Conservation (phyloP, 2,113 vertebrate species). For the Ptyas mucosa region DNA sequence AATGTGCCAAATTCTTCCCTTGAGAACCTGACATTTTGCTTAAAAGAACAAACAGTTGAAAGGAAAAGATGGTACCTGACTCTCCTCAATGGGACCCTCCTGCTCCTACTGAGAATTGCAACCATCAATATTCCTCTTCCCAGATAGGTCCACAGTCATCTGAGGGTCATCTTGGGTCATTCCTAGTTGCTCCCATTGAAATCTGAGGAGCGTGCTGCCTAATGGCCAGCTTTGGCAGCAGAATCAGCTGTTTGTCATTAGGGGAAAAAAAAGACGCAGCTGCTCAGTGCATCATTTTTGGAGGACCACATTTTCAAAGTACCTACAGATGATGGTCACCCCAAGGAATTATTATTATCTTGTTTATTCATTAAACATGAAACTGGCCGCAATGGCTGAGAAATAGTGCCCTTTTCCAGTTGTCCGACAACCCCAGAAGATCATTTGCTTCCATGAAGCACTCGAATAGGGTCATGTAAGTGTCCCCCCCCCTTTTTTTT, state of each 20-base stretch:
- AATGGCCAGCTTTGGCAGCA: not conserved
- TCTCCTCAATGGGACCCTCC: not conserved
- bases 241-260: not conserved
- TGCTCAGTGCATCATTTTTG: too few relatives aligned
- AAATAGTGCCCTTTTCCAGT: too few relatives aligned
- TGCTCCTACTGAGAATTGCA: not conserved
- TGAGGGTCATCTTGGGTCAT: not conserved
- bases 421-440: too few relatives aligned
- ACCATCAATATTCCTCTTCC: not conserved
- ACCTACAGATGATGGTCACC: not conserved
- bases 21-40: not conserved
- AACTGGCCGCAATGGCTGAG: too few relatives aligned
- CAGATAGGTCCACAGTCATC: not conserved
- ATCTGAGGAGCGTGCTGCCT: not conserved
- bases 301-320: not conserved
- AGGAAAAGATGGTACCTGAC: not conserved
- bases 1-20: not conserved
- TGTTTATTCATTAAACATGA: too few relatives aligned
- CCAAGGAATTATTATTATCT: not conserved
- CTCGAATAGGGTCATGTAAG: too few relatives aligned
- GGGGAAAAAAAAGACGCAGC: not conserved
- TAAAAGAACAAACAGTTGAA: not conserved
- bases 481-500: too few relatives aligned
- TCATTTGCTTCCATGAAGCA: too few relatives aligned
- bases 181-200: not conserved